Evolutionary conservation across 2,113 vertebrate species (phyloP).

Genomic region (Chunga burmeisteri): DNA sequence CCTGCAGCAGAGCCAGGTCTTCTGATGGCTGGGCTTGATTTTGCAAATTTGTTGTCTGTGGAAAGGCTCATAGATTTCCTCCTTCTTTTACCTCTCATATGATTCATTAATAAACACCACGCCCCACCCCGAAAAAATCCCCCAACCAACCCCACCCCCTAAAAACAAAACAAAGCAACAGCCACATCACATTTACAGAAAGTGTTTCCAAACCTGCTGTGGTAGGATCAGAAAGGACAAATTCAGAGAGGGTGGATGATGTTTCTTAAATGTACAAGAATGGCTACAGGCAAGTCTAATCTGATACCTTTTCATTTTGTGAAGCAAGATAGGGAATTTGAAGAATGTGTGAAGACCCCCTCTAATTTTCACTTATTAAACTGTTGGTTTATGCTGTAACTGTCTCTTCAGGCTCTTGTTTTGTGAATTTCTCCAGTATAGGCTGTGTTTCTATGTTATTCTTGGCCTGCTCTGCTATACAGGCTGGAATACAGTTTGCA

Average conservation of each 20-base stretch:
- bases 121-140: fast-evolving
- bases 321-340: neutral
- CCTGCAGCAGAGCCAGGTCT: neutral
- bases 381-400: neutral
- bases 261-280: neutral
- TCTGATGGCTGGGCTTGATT: neutral
- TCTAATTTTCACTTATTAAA: neutral
- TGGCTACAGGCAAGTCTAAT: neutral
- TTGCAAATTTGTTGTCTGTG: neutral
- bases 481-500: neutral
- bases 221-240: neutral
- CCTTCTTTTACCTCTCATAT: neutral
- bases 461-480: neutral
- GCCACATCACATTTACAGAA: neutral
- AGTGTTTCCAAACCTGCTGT: neutral
- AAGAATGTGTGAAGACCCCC: neutral
- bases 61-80: neutral
- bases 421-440: neutral
- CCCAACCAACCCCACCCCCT: neutral
- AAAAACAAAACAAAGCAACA: neutral
- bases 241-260: neutral
- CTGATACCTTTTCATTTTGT: neutral
- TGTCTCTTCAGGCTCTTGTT: neutral
- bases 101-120: neutral
- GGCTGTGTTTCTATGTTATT: neutral